These are phyloP conservation scores for Pterophyllum scalare DNA, from an alignment of 2,113 vertebrate species.

Conservation along the genomic window DNA sequence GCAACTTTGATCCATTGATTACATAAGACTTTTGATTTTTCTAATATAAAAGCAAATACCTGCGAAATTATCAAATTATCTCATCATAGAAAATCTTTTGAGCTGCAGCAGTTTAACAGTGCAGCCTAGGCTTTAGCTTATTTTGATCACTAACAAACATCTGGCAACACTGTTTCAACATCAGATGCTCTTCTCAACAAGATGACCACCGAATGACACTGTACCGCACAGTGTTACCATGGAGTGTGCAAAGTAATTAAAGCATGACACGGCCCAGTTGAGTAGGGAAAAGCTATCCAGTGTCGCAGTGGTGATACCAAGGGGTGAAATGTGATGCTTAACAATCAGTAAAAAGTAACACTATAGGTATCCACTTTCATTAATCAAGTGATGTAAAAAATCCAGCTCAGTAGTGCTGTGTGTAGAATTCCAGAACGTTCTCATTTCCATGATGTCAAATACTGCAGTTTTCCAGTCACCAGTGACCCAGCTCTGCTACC, in stretches of 20 bases:
- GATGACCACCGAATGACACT: background rate
- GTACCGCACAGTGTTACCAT: background rate
- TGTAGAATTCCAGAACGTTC: background rate
- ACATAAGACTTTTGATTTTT: too few relatives aligned
- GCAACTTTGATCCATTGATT: fast-evolving
- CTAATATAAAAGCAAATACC: background rate
- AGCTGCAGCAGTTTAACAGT: too few relatives aligned
- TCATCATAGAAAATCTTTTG: too few relatives aligned
- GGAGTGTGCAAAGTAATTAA: background rate
- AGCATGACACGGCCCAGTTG: background rate
- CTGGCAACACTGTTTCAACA: background rate
- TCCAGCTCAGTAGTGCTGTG: background rate
- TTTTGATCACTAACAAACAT: too few relatives aligned
- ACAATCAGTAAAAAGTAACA: background rate
- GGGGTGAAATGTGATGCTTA: background rate
- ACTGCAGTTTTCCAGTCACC: background rate
- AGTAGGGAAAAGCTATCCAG: background rate
- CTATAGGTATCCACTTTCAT: background rate
- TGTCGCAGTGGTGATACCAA: background rate
- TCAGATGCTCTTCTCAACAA: background rate
- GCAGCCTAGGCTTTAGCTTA: too few relatives aligned
- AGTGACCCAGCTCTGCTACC: background rate
- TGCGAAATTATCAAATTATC: background rate
- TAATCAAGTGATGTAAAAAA: background rate
- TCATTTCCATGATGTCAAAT: background rate